These are phyloP conservation scores for Phasia obesa DNA, from an alignment of 2,888 invertebrate species.

Conservation along the genomic window DNA sequence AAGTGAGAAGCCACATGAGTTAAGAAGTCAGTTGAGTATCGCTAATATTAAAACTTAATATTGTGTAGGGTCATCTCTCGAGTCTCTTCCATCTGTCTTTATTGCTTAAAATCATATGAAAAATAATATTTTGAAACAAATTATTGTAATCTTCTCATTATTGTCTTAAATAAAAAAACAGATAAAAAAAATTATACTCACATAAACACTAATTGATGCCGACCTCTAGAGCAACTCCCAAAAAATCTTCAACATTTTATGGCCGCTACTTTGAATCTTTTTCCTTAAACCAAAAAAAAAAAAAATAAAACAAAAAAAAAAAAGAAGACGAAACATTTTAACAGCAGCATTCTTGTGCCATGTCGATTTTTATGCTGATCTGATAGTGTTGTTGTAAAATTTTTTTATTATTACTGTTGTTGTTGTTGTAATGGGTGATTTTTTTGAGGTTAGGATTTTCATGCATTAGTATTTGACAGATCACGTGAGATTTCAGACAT, in stretches of 20 bases:
- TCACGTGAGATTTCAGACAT: too few species aligned
- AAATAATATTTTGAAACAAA: slow-evolving; percentile 60
- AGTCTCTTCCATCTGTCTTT: background rate
- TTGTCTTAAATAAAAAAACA: slow-evolving; percentile 7
- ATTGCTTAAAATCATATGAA: background rate
- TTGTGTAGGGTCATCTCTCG: background rate
- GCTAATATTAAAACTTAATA: too few species aligned
- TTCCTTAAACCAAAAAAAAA: slow-evolving; percentile 11
- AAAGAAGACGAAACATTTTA: slow-evolving; percentile 42
- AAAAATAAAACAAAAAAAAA: background rate
- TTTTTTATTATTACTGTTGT: slow-evolving; percentile 19
- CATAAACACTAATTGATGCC: slow-evolving; percentile 70
- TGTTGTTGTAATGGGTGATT: too few species aligned
- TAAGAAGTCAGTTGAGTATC: too few species aligned
- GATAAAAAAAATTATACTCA: slow-evolving; percentile 24
- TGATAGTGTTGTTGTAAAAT: slow-evolving; percentile 41
- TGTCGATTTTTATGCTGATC: slow-evolving; percentile 61
- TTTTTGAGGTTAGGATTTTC: too few species aligned
- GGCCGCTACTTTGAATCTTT: slow-evolving; percentile 21
- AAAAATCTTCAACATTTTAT: slow-evolving; percentile 35
- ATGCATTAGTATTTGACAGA: too few species aligned
- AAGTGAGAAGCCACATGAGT: too few species aligned
- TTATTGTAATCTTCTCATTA: slow-evolving; percentile 64
- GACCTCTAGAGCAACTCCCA: slow-evolving; percentile 67
- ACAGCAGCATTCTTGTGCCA: slow-evolving; percentile 64